A percentile compares a stretch with the other conserved stretches of the same genome.
Evolutionary conservation across 2,888 invertebrate genomes (phyloP).

Genomic region (Cephus rjabovi): DNA sequence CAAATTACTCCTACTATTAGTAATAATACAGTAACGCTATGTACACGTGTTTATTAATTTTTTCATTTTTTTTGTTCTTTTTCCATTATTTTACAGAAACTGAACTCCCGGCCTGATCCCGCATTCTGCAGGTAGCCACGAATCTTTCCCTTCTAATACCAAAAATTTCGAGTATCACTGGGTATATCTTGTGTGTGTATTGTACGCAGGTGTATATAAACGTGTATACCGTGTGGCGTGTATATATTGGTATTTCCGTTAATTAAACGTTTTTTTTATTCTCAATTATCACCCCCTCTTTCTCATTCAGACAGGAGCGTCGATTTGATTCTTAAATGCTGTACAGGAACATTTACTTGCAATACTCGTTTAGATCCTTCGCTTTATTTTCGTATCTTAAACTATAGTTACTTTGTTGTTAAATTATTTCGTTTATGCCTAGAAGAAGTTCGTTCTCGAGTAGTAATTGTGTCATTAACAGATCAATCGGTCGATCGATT

Average conservation of each 20-base stretch:
- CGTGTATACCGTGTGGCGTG: not conserved
- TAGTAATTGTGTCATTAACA: slow-evolving; percentile 37
- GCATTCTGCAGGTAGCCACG: slow-evolving; percentile 3
- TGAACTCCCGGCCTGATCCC: slow-evolving; percentile 47
- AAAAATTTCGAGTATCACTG: slow-evolving; percentile 28
- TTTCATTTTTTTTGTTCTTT: not conserved
- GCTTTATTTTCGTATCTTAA: slow-evolving; percentile 40
- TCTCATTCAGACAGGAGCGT: slow-evolving; percentile 33
- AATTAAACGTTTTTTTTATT: not conserved
- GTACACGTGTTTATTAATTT: not conserved
- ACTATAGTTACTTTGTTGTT: slow-evolving; percentile 45
- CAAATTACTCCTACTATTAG: not conserved
- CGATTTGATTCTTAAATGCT: slow-evolving; percentile 64
- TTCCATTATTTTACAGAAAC: slow-evolving; percentile 52
- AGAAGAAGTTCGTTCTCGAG: slow-evolving; percentile 38
- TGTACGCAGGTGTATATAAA: slow-evolving; percentile 1
- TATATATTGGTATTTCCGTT: not conserved
- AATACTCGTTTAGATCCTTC: slow-evolving; percentile 41
- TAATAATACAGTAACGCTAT: not conserved
- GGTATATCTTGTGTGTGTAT: slow-evolving; percentile 25
- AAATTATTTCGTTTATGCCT: slow-evolving; percentile 49
- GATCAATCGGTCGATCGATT: slow-evolving; percentile 31
- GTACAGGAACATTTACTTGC: slow-evolving; percentile 64
- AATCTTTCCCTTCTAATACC: slow-evolving; percentile 59
- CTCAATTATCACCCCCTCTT: not conserved